Base-by-base conservation (phyloP, 2,113 vertebrate species). In the Climacteris rufus region DNA sequence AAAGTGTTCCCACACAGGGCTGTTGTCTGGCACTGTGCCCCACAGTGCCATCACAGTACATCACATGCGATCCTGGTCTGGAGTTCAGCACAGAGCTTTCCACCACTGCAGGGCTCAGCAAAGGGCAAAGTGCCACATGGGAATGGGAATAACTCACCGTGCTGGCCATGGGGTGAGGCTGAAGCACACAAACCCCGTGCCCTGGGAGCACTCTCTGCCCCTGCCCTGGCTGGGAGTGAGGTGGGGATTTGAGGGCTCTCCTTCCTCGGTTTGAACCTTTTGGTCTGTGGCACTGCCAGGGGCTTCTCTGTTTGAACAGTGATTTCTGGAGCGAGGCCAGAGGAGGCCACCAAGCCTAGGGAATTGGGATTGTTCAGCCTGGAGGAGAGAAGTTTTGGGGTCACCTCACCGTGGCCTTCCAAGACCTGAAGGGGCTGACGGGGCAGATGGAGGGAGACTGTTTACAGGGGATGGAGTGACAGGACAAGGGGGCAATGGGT, bases 101-200 rank as follows among this genome's bases (percentile, higher is more conserved):
- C 24, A 15, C 12, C 40, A 0, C 44, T 0, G 4, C 18, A 19
- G 17, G 16, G 35, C 49, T 33, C 66, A 30, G 16, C 19, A 2
- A 10, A 25, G 31, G 7, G 28, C 15, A 3, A 2, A 54, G 52
- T 9, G 27, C 27, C 3, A 2, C 9, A 11, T 18, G 18, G 37
- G 19, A 14, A 13, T 0, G 5, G n/a, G 7, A 7, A 27, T 4
- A 23, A 6, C 7, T 47, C 6, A 0, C 11, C 11, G 0, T 2
- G 1, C 5, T 2, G 24, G 56, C 17, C 1, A 1, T 18, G 20
- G 44, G 31, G n/a, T 13, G 27, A 37, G 33, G 35, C 47, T 1
- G 5, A 4, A 7, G 13, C 11, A 1, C 50, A 7, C 50, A 6
- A 10, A 15, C 31, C 24, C 28, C 0, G 3, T 2, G 66, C 77